A percentile compares a stretch with the other conserved stretches of the same genome.
phyloP scores from a whole-genome alignment of 2,797 vertebrate species.

The Tenualosa ilisha region DNA sequence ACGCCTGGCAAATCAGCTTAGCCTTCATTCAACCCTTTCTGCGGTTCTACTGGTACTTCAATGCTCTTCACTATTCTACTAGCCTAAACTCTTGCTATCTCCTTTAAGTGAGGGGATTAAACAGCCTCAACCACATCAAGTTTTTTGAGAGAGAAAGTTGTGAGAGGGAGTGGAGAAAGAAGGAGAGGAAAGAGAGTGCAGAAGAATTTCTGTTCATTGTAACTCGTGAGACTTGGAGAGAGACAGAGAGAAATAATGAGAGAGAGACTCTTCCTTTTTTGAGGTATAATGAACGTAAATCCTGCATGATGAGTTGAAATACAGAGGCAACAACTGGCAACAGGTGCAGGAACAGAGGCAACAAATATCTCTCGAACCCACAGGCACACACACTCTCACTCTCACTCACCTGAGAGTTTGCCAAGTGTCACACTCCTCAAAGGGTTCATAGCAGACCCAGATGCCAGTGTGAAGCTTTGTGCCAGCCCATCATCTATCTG shows the following conservation, averaged over 20 bases:
- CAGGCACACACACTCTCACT: neutral
- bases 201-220: constrained; percentile 26
- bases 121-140: neutral
- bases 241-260: constrained; percentile 10
- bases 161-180: neutral
- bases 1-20: constrained; percentile 46
- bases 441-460: constrained; percentile 82
- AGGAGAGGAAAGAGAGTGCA: neutral
- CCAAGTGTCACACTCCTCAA: constrained; percentile 88
- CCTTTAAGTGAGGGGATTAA: neutral
- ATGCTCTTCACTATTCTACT: constrained; percentile 18
- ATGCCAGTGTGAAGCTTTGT: constrained; percentile 88
- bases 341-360: neutral
- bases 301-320: neutral
- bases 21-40: constrained; percentile 52
- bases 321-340: neutral
- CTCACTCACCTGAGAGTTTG: constrained; percentile 84
- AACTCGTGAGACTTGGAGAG: constrained; percentile 44
- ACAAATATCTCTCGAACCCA: neutral
- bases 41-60: constrained; percentile 37
- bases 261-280: constrained; percentile 14
- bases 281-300: neutral
- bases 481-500: constrained; percentile 89
- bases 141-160: too few species aligned
- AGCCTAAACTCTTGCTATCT: constrained; percentile 21